Evolutionary conservation across 1,140 invertebrate genomes (phyloP), one percentile per base, ranked within the genome.

Genomic region (Zaprionus capensis): DNA sequence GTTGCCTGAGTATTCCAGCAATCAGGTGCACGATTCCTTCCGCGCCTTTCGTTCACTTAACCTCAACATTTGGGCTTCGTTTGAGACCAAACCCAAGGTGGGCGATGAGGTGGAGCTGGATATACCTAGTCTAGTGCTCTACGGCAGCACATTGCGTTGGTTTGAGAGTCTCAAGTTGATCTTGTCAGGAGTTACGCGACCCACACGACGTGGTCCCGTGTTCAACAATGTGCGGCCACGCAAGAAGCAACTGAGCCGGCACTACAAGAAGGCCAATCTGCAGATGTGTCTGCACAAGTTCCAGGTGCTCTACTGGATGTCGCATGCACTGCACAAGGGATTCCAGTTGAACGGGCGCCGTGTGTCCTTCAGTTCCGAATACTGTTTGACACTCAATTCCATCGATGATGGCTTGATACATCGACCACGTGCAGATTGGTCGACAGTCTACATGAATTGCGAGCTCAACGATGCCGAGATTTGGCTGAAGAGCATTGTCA

Each of bases 281-380:
- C 96, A 97, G 1, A 94, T 99, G 36, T 96, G 96, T 1, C 94
- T 99, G 44, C 98, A 98, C 90, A 96, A 96, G 72, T 97, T 99
- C 82, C 97, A 98, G 93, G 97, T 99, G 12, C 97, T 96, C 86
- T 99, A 99, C 93, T 99, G 98, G 98, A 98, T 99, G 96, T 99
- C 98, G 0, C 99, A 98, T 91, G 97, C 98, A 0, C 97, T 98
- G 95, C 98, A 99, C 86, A 95, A 97, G 76, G 99, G 99, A 1
- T 97, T 98, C 67, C 97, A 99, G 91, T 94, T 99, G 38, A 95
- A 96, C n/a, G 97, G 98, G 1, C 97, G 96, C 15, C 94, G 97
- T 20, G 95, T 99, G 7, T 96, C 96, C 0, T 97, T 97, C 58
- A 97, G 96, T 78, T 98, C 98, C 49, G 97, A 98, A 76, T 97